Base-by-base conservation (phyloP, 1,140 invertebrate species). In the Bemisia tabaci region DNA sequence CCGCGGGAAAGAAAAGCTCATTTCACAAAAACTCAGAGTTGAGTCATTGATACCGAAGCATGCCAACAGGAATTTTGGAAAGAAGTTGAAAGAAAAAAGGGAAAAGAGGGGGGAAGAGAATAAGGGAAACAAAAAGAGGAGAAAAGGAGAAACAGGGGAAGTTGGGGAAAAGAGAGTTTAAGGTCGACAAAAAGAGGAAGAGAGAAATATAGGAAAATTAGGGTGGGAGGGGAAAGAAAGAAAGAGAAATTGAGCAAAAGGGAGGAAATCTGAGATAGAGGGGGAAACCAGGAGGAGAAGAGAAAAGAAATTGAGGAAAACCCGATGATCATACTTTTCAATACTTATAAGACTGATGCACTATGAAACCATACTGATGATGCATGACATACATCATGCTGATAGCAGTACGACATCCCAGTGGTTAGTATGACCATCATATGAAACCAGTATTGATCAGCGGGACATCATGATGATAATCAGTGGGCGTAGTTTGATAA, bases 41-140 rank as follows among this genome's bases (percentile, higher is more conserved):
- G n/a, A n/a, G n/a, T n/a, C n/a, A n/a, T n/a, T 48, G 33, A 48
- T 9, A 48, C 33, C 33, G 33, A 5, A 48, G 33, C 33, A 17
- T 48, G 33, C 5, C 33, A 48, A 5, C 33, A 48, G 33, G 17
- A 48, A 48, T 48, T 48, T 48, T 62, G 9, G 63, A 64, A 59
- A 59, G 27, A 59, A 21, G 9, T 9, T n/a, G 64, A 65, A 59
- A 21, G n/a, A 65, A 33, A 21, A 60, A 22, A 65, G 58, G 2
- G 27, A 65, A n/a, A 58, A 33, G 64, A 65, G 64, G 24, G 27
- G 24, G 26, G 58, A 33, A 65, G 58, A 21, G 33, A 65, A 22
- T 60, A 33, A 65, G 58, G 21, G 33, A 65, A 22, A 59, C 22
- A 59, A 25, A 26, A 27, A 65, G 27, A 39, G n/a, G 58, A 65